These are phyloP conservation scores for Neogobius melanostomus DNA, from an alignment of 2,113 vertebrate species.

Conservation along the genomic window DNA sequence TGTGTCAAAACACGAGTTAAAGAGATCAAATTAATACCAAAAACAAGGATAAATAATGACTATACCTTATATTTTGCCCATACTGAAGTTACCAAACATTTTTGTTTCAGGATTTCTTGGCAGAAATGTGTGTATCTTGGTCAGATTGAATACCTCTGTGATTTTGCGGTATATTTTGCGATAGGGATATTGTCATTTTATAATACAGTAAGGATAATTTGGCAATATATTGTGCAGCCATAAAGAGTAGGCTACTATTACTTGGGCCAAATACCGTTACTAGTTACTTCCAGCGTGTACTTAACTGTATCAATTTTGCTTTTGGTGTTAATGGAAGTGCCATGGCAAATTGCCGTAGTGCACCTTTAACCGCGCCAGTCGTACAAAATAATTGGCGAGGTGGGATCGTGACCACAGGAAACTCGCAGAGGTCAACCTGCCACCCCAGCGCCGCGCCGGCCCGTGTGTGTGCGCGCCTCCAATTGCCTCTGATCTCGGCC, in stretches of 20 bases:
- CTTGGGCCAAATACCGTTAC: background rate
- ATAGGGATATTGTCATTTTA: no score
- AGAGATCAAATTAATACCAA: no score
- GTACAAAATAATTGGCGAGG: slow-evolving; percentile 55
- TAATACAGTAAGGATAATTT: no score
- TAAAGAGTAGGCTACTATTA: background rate
- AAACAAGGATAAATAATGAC: no score
- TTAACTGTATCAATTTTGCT: slow-evolving; percentile 26
- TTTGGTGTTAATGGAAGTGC: slow-evolving; percentile 22
- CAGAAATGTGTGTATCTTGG: no score
- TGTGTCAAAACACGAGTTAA: no score
- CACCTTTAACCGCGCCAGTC: slow-evolving; percentile 36
- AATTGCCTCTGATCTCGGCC: slow-evolving; percentile 66
- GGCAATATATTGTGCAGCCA: no score
- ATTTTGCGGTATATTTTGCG: no score
- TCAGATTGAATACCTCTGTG: no score
- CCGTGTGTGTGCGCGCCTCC: slow-evolving; percentile 34
- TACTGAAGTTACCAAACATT: no score
- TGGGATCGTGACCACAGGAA: slow-evolving; percentile 48
- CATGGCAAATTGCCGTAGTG: slow-evolving; percentile 29
- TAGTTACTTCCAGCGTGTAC: background rate
- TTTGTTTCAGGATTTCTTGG: no score
- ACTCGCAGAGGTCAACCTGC: slow-evolving; percentile 59
- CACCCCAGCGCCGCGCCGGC: slow-evolving; percentile 29
- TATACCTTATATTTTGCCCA: no score